phyloP scores from a whole-genome alignment of 2,888 invertebrate species.

The Malthinus seriepunctatus region DNA sequence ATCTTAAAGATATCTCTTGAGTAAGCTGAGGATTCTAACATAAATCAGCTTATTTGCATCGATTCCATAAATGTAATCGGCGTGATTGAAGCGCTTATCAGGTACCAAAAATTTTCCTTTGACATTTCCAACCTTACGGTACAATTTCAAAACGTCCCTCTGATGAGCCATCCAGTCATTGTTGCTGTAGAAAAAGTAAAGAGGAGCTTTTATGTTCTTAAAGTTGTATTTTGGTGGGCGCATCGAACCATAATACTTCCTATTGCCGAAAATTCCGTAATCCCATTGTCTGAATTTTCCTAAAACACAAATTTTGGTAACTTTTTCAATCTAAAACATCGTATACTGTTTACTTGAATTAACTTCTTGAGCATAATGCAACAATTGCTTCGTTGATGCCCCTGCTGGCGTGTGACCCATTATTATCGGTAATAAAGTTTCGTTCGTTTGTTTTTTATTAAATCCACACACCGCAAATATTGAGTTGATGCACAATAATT shows the following conservation, averaged over 20 bases:
- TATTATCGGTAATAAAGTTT: conserved; percentile 37
- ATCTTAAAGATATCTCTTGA: too few relatives aligned
- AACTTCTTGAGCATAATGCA: conserved; percentile 36
- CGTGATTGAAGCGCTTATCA: conserved; percentile 58
- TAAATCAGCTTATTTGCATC: conserved; percentile 46
- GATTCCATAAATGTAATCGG: conserved; percentile 63
- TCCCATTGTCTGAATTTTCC: conserved; percentile 62
- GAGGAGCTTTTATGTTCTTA: conserved; percentile 48
- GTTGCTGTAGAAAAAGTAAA: conserved; percentile 53
- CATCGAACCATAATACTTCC: conserved; percentile 39
- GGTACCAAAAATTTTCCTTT: conserved; percentile 58
- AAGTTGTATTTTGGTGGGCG: conserved; percentile 52
- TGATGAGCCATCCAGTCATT: conserved; percentile 56
- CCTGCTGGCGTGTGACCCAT: conserved; percentile 36
- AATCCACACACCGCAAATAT: conserved; percentile 68
- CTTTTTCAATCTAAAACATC: too few relatives aligned
- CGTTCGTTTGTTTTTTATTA: conserved; percentile 60
- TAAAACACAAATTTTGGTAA: too few relatives aligned
- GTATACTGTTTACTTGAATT: conserved; percentile 25
- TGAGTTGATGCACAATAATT: conserved; percentile 66
- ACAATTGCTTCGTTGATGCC: conserved; percentile 34
- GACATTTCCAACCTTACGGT: conserved; percentile 51
- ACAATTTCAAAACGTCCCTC: conserved; percentile 54
- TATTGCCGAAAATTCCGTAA: conserved; percentile 51
- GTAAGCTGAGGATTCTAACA: conserved; percentile 15